Evolutionary conservation across 2,113 vertebrate genomes (phyloP), one percentile per base, ranked within the genome.

Genomic region (Halichoeres trimaculatus): DNA sequence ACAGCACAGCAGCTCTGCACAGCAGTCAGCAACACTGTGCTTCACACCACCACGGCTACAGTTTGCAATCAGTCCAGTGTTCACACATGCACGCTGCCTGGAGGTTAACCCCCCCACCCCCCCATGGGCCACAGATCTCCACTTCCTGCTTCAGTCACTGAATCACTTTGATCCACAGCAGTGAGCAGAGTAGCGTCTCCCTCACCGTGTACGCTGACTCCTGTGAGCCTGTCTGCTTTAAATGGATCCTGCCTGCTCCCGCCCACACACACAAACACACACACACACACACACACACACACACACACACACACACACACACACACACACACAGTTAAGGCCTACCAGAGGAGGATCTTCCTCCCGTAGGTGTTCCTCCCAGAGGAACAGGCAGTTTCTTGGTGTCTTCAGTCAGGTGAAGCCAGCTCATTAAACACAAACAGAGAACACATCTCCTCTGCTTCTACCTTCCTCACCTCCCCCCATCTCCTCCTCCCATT

Each of bases 351-450:
- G 52, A 17, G 30, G 16, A 65, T 1, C 43, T 5, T 35, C 53
- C 53, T 69, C 26, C 6, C 20, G 17, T n/a, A 63, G n/a, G 51
- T 26, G 19, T 5, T 54, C 20, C 16, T 60, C 38, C 63, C 55
- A 5, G 20, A 53, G 38, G 55, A 11, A 66, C 35, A 47, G 24
- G 4, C 24, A 26, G 26, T 55, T 38, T 51, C 35, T 23, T 35
- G 10, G 45, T 23, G 8, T n/a, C 58, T 50, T 13, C 19, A 48
- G 17, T 50, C 40, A 17, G n/a, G 40, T 60, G 20, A 16, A 60
- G n/a, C 26, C n/a, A 22, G 51, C 74, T 70, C 65, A 63, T 62
- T 76, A 26, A 71, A 53, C 59, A 70, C 36, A 50, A 52, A 35
- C 52, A 36, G 56, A 11, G 10, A 64, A 30, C 48, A 48, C 48